These are phyloP conservation scores for Athalia circularis DNA, from an alignment of 2,888 invertebrate genomes.

Conservation along the genomic window DNA sequence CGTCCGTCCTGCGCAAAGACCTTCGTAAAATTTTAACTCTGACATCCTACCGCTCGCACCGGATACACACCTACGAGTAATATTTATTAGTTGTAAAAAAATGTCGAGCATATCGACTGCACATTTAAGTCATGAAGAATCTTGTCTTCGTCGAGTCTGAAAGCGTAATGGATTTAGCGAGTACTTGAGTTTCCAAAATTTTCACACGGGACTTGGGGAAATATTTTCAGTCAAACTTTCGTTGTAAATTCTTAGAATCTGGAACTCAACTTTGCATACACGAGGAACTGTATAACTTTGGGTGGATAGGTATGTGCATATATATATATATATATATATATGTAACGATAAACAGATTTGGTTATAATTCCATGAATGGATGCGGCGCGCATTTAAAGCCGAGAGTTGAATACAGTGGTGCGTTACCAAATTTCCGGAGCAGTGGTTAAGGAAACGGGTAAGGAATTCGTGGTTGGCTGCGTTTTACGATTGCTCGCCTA, in stretches of 20 bases:
- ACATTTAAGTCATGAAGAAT: no score
- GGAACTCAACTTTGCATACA: no score
- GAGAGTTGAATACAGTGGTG: conserved; percentile 32
- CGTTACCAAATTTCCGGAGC: conserved; percentile 43
- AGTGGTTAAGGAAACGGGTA: conserved; percentile 38
- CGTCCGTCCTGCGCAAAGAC: not conserved
- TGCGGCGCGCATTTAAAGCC: conserved; percentile 24
- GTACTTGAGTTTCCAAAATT: no score
- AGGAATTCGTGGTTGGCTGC: conserved; percentile 39
- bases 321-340: conserved; percentile 5
- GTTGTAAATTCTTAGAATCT: no score
- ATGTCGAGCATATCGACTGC: no score
- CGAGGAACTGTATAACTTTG: conserved; percentile 5
- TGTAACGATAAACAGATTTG: conserved; percentile 26
- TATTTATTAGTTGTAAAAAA: no score
- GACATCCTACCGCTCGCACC: not conserved
- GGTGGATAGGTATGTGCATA: not conserved
- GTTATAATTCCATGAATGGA: conserved; percentile 33
- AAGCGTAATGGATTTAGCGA: no score
- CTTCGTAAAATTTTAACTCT: not conserved
- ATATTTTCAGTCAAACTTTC: no score
- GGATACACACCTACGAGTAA: no score
- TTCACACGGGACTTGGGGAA: no score
- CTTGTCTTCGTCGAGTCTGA: no score
- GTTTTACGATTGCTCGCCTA: conserved; percentile 44